Conservation (phyloP, 2,797 vertebrate species). For the Schizopygopsis pylzovi region DNA sequence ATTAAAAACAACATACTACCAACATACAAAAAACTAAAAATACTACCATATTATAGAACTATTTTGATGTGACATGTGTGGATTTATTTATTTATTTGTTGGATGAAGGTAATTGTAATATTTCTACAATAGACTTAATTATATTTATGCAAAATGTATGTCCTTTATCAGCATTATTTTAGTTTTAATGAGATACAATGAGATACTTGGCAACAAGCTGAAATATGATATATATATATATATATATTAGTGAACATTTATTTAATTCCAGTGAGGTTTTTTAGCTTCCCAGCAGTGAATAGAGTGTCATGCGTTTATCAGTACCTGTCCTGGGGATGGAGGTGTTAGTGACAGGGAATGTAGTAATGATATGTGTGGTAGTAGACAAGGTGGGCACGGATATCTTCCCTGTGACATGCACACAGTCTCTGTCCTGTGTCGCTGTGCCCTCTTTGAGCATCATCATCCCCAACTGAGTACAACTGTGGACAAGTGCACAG, state of each 20-base stretch:
- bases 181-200: neutral
- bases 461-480: slow-evolving; percentile 31
- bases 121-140: neutral
- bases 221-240: too few species aligned
- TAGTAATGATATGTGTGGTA: too few species aligned
- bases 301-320: neutral
- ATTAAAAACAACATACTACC: neutral
- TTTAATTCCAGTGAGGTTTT: too few species aligned
- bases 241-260: too few species aligned
- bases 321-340: neutral
- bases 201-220: too few species aligned
- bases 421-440: slow-evolving; percentile 47
- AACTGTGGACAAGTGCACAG: slow-evolving; percentile 48
- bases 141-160: neutral
- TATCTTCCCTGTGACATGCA: neutral
- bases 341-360: neutral
- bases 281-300: neutral
- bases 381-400: too few species aligned
- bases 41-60: neutral
- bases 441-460: slow-evolving; percentile 43
- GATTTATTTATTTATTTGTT: neutral
- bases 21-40: neutral
- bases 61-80: neutral
- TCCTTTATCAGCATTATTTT: neutral
- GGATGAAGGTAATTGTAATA: neutral